Evolutionary conservation across 30 jellyfish, hydroid and myxozoan genomes (phyloP).

Genomic region (Sanderia malayensis): DNA sequence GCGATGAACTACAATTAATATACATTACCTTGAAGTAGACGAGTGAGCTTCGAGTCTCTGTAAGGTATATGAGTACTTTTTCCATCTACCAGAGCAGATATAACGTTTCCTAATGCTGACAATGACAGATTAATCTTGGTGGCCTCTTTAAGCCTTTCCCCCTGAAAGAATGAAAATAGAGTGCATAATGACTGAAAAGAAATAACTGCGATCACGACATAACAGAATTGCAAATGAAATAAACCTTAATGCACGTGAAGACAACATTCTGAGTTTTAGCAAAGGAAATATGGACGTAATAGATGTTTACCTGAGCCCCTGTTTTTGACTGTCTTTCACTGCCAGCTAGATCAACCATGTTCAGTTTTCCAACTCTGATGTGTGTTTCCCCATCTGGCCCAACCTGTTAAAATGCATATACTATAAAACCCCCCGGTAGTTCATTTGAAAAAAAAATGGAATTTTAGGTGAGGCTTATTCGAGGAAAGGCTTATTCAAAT

Average conservation of each 20-base stretch:
- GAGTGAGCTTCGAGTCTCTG: slow-evolving; percentile 90
- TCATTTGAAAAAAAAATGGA: too few species aligned
- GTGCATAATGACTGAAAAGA: too few species aligned
- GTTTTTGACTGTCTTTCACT: slow-evolving; percentile 97
- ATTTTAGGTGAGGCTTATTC: too few species aligned
- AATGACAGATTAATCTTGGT: slow-evolving; percentile 90
- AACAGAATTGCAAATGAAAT: too few species aligned
- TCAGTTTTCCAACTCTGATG: slow-evolving; percentile 94
- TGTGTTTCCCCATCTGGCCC: slow-evolving; percentile 98
- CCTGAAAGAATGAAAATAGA: too few species aligned
- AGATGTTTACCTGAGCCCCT: slow-evolving; percentile 80
- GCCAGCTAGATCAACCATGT: slow-evolving; percentile 97
- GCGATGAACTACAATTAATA: too few species aligned
- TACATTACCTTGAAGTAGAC: slow-evolving; percentile 85
- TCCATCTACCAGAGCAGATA: slow-evolving; percentile 97
- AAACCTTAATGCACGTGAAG: too few species aligned
- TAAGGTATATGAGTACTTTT: slow-evolving; percentile 94
- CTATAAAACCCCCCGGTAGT: too few species aligned
- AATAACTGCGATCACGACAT: too few species aligned
- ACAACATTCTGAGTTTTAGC: too few species aligned
- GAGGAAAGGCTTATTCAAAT: too few species aligned
- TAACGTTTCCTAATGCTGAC: slow-evolving; percentile 96
- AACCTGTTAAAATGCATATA: slow-evolving; percentile 35
- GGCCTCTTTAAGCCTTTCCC: slow-evolving; percentile 92
- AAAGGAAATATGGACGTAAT: too few species aligned